Evolutionary conservation across 2,888 invertebrate genomes (phyloP).

Genomic region (Amphipoea lucens): DNA sequence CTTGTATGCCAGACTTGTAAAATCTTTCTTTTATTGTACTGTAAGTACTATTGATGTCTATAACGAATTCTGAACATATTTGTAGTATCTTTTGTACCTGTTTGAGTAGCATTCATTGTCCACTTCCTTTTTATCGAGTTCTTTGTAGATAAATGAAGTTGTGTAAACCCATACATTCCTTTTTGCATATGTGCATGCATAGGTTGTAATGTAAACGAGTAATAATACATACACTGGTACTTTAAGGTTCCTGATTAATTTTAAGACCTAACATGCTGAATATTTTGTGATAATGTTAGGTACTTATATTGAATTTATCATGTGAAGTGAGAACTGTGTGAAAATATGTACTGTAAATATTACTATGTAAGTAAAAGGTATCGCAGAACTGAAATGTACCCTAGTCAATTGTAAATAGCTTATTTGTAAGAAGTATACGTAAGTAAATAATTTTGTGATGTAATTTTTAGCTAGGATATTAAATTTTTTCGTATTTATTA

Average conservation of each 20-base stretch:
- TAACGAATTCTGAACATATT: constrained; percentile 64
- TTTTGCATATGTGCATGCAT: constrained; percentile 66
- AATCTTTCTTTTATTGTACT: constrained; percentile 70
- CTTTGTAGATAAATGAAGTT: constrained; percentile 58
- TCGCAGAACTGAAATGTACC: constrained; percentile 90
- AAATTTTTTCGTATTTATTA: constrained; percentile 89
- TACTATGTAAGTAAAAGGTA: constrained; percentile 75
- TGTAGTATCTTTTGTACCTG: constrained; percentile 74
- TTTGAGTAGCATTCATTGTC: constrained; percentile 67
- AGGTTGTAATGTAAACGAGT: constrained; percentile 61
- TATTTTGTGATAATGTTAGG: constrained; percentile 88
- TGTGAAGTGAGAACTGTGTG: constrained; percentile 75
- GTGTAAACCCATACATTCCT: constrained; percentile 79
- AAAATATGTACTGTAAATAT: constrained; percentile 78
- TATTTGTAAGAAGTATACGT: constrained; percentile 77
- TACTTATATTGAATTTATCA: constrained; percentile 82
- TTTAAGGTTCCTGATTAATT: constrained; percentile 84
- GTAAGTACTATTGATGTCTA: constrained; percentile 73
- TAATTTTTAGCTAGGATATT: constrained; percentile 88
- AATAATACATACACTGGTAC: constrained; percentile 71
- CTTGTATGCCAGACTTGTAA: constrained; percentile 64
- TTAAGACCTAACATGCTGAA: constrained; percentile 74
- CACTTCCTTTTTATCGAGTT: constrained; percentile 43
- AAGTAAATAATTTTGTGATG: constrained; percentile 89
- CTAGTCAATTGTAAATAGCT: constrained; percentile 90